Percentiles rank a stretch among this genome's conserved stretches.
Evolutionary conservation across 1,140 invertebrate species (phyloP).

Genomic region (Zaprionus tsacasi): DNA sequence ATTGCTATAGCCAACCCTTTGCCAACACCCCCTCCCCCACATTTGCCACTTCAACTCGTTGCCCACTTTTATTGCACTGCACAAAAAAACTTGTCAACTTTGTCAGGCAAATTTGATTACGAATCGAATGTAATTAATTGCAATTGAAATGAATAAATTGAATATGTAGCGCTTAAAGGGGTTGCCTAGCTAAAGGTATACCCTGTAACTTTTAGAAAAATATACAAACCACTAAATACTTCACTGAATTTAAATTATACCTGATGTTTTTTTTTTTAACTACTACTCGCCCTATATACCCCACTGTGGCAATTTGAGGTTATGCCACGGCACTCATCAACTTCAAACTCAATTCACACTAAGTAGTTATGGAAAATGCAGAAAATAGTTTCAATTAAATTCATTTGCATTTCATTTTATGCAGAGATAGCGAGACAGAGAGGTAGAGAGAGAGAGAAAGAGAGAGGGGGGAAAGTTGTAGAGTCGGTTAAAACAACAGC

Average conservation of each 20-base stretch:
- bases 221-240: background rate
- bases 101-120: conserved; percentile 27
- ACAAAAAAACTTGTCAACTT: conserved; percentile 19
- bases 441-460: background rate
- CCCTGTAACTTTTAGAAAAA: background rate
- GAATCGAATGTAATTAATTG: conserved; percentile 43
- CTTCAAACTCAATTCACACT: conserved; percentile 5
- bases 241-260: too few relatives aligned
- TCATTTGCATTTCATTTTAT: conserved; percentile 33
- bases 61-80: background rate
- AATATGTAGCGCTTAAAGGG: background rate
- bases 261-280: background rate
- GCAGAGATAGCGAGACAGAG: background rate
- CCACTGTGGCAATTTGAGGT: background rate
- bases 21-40: too few relatives aligned
- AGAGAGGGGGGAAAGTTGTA: background rate
- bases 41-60: background rate
- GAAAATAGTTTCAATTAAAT: conserved; percentile 43
- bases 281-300: background rate
- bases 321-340: conserved; percentile 13
- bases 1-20: background rate
- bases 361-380: conserved; percentile 29
- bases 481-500: conserved; percentile 21
- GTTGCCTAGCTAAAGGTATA: background rate
- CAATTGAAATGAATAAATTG: background rate